A percentile compares a stretch with the other conserved stretches of the same genome.
phyloP scores from a whole-genome alignment of 2,797 vertebrate genomes.

The Darevskia nairensis region DNA sequence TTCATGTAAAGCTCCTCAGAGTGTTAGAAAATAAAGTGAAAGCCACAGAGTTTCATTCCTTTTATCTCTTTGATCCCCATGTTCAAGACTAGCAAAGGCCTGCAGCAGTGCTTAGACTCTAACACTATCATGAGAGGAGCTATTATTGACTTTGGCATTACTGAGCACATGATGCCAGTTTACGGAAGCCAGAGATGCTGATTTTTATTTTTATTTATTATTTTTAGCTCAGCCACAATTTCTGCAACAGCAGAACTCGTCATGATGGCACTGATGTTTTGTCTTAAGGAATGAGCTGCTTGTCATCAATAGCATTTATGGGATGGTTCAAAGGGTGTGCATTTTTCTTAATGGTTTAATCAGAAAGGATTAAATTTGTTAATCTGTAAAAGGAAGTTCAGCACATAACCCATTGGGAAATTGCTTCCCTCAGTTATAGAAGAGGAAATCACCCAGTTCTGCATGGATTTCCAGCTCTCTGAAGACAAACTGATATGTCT shows the following conservation, averaged over 20 bases:
- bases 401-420: not conserved
- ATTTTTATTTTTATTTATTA: constrained; percentile 70
- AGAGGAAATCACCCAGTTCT: not conserved
- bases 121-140: constrained; percentile 60
- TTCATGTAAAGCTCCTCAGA: constrained; percentile 55
- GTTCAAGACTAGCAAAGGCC: constrained; percentile 61
- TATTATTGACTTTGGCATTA: constrained; percentile 74
- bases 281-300: constrained; percentile 12
- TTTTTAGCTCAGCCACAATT: constrained; percentile 56
- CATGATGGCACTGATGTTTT: not conserved
- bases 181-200: constrained; percentile 43
- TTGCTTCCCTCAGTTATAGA: not conserved
- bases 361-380: constrained; percentile 5
- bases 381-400: not conserved
- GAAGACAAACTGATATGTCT: not conserved
- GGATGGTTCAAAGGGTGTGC: not conserved
- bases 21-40: constrained; percentile 58
- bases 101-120: constrained; percentile 65
- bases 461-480: not conserved
- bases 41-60: constrained; percentile 53
- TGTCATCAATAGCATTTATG: not conserved
- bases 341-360: not conserved
- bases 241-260: constrained; percentile 43
- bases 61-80: constrained; percentile 70
- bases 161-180: constrained; percentile 41